Base-by-base conservation (phyloP, 2,888 invertebrate genomes). In the Stenchaetothrips biformis region DNA sequence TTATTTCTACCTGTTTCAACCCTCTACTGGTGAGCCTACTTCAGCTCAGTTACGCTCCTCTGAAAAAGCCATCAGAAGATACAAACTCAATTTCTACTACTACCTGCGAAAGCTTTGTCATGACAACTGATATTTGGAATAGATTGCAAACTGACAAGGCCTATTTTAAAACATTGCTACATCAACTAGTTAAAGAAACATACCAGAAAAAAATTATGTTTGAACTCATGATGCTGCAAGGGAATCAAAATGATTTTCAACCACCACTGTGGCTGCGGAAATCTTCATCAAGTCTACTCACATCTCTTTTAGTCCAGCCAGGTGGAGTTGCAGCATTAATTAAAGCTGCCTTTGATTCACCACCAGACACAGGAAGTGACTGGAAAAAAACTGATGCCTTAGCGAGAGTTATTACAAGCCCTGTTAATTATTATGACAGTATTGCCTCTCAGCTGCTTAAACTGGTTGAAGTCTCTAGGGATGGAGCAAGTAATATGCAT, bases 331-430 rank as follows among this genome's bases (percentile, higher is more conserved):
- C 90, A 78, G 89, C 90, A 81, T 86, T 94, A 18, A 89, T 92
- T 59, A 86, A 89, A 84, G 92, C 92, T 78, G 90, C 94, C 84
- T 89, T 93, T 83, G 91, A 91, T 83, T 88, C 86, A 82, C 88
- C 89, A 83, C 86, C 88, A 80, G 90, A 92, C 83, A 87, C 88
- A 25, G 90, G 91, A 0, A 87, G 87, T 83, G 90, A 91, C 83
- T 93, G 93, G 93, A 89, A 89, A 84, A 91, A 90, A 85, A 88
- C 92, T 83, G 91, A 93, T 81, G 88, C 91, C 83, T 89, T 93
- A 81, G 90, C 91, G 79, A 91, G 90, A 86, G 88, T 95, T 81
- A 88, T 93, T 81, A 88, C 88, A 49, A 89, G 88, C 83, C 89
- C 90, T 83, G 2, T 8, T 25, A 74, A 74, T 21, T 7, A 74